Base-by-base conservation (phyloP, 1,140 invertebrate species). In the Zaprionus inermis region DNA sequence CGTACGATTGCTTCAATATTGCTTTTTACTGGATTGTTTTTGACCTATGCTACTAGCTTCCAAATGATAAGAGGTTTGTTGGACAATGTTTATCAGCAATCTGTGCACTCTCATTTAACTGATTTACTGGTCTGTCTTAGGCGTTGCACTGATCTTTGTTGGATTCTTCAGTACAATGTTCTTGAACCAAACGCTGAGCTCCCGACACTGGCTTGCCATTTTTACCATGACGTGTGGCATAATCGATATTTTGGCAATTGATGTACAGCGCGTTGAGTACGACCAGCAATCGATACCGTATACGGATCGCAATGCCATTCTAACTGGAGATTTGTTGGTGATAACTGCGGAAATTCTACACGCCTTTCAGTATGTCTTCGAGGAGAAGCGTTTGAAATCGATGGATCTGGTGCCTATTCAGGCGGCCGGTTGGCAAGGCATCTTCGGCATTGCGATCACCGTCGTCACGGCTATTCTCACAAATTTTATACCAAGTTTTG, bases 1-100 rank as follows among this genome's bases (percentile, higher is more conserved):
- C 97, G 99, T 92, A 94, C 81, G 1, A 58, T 81, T 28, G 97
- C 97, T 11, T 96, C 97, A 1, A 94, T 97, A 11, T 97, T 98
- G 96, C 98, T 98, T 74, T 94, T 99, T 16, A 91, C 78, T 55
- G 98, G 97, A 9, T 93, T 99, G 16, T 98, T 95, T 82, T 92
- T 99, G 78, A 99, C 98, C 1, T 98, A 97, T 92, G 96, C 97
- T 1, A 98, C 97, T 63, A 98, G 97, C 89, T 99, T 98, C 92
- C 98, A 99, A 94, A 99, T 99, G 98, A 95, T 99, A 76, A 93
- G 98, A 94, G 97, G 97, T 49, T 12, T 95, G 83, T 49, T 12
- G 95, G 83, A 9, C 1, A 16, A 16, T 64, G 78, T 77, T 41
- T 56, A 72, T 75, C 55, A 52, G 14, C 28, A 18, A 55, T 75